Percentiles rank a stretch among this genome's conserved stretches.
Conservation (phyloP, 2,797 vertebrate species). For the Mionectes olivaceus region DNA sequence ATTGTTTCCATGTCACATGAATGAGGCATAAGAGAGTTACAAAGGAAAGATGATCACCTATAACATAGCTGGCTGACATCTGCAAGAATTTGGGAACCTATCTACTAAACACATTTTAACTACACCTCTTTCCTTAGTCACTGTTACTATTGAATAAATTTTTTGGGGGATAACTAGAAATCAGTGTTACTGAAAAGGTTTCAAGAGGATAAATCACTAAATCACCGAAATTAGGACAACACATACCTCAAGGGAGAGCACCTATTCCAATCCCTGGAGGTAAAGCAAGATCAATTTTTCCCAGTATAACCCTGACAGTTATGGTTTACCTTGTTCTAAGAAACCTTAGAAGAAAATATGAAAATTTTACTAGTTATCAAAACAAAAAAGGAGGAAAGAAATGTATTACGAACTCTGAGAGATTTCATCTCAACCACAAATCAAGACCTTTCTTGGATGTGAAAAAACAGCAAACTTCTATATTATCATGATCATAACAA, state of each 20-base stretch:
- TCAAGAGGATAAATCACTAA: background rate
- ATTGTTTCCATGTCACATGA: slow-evolving; percentile 88
- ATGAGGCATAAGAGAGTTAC: slow-evolving; percentile 75
- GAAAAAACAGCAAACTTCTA: background rate
- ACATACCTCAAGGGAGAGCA: background rate
- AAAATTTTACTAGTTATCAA: background rate
- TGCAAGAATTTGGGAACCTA: slow-evolving; percentile 38
- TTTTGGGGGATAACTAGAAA: background rate
- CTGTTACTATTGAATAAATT: background rate
- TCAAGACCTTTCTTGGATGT: background rate
- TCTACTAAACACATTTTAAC: background rate
- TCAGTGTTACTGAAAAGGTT: background rate
- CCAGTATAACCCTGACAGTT: background rate
- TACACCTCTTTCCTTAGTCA: background rate
- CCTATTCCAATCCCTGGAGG: background rate
- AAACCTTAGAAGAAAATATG: background rate
- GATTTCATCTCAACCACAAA: background rate
- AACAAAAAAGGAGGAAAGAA: background rate
- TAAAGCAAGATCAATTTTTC: background rate
- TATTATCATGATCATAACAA: background rate
- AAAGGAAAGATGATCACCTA: slow-evolving; percentile 71
- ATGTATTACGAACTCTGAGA: background rate
- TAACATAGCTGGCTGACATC: slow-evolving; percentile 59
- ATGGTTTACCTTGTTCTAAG: background rate
- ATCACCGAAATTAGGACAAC: background rate